Evolutionary conservation across 1,140 invertebrate genomes (phyloP).

Genomic region (Melipona quadrifasciata): DNA sequence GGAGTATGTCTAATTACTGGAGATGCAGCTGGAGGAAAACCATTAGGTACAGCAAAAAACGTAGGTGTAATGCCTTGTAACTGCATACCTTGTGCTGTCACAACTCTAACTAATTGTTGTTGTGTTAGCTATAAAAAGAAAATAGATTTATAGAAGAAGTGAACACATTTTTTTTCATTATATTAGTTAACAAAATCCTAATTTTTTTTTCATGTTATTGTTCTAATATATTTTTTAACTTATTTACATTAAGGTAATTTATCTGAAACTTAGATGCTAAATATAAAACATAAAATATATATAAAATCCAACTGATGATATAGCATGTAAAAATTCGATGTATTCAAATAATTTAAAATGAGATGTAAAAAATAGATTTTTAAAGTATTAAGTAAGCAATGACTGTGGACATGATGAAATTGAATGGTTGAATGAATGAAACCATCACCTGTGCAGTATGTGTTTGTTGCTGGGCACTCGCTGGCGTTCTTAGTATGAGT

Average conservation of each 20-base stretch:
- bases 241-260: slow-evolving; percentile 15
- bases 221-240: background rate
- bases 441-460: slow-evolving; percentile 82
- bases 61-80: slow-evolving; percentile 79
- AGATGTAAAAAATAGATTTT: slow-evolving; percentile 22
- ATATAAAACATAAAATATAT: slow-evolving; percentile 4
- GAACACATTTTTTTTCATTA: background rate
- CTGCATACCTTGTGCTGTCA: slow-evolving; percentile 80
- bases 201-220: slow-evolving; percentile 10
- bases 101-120: slow-evolving; percentile 79
- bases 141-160: background rate
- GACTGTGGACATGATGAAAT: slow-evolving; percentile 56
- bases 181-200: background rate
- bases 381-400: slow-evolving; percentile 59
- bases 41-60: slow-evolving; percentile 81
- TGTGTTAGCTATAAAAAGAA: slow-evolving; percentile 77
- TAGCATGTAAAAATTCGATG: slow-evolving; percentile 14
- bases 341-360: slow-evolving; percentile 20
- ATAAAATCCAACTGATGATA: slow-evolving; percentile 11
- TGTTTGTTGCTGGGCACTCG: slow-evolving; percentile 80
- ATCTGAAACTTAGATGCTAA: slow-evolving; percentile 17
- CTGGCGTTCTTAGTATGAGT: slow-evolving; percentile 79
- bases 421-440: slow-evolving; percentile 73
- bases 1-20: slow-evolving; percentile 80
- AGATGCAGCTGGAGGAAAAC: slow-evolving; percentile 77